phyloP scores from a whole-genome alignment of 2,797 vertebrate genomes.

The Okamejei kenojei region DNA sequence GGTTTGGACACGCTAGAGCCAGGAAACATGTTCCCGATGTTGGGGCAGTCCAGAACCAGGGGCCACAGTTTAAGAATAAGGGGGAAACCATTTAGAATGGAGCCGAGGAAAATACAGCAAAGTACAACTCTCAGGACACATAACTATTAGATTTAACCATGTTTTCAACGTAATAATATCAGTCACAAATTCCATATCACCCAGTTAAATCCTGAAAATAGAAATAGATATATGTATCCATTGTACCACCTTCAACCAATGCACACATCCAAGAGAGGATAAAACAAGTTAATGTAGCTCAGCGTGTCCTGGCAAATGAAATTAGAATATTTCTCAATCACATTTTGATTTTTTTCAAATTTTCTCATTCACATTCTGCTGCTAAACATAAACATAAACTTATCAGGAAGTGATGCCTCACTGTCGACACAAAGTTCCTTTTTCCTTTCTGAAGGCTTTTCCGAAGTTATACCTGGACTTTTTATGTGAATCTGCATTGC shows the following conservation, averaged over 20 bases:
- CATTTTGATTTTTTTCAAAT: not conserved
- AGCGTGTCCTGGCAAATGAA: not conserved
- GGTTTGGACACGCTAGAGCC: too few relatives aligned
- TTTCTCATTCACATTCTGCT: not conserved
- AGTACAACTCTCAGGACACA: not conserved
- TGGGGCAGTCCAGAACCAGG: too few relatives aligned
- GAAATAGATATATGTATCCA: not conserved
- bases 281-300: too few relatives aligned
- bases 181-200: not conserved
- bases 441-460: too few relatives aligned
- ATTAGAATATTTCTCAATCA: not conserved
- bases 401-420: too few relatives aligned
- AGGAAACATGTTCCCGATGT: too few relatives aligned
- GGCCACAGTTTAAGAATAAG: too few relatives aligned
- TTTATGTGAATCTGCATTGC: too few relatives aligned
- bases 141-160: not conserved
- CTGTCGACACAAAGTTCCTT: too few relatives aligned
- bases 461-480: too few relatives aligned
- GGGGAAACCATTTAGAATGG: too few relatives aligned
- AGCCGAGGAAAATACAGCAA: too few relatives aligned
- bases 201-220: not conserved
- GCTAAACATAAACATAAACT: not conserved
- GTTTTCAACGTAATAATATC: not conserved
- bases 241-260: not conserved
- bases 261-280: not conserved